Evolutionary conservation across 2,113 vertebrate species (phyloP).

Genomic region (Acanthochromis polyacanthus): DNA sequence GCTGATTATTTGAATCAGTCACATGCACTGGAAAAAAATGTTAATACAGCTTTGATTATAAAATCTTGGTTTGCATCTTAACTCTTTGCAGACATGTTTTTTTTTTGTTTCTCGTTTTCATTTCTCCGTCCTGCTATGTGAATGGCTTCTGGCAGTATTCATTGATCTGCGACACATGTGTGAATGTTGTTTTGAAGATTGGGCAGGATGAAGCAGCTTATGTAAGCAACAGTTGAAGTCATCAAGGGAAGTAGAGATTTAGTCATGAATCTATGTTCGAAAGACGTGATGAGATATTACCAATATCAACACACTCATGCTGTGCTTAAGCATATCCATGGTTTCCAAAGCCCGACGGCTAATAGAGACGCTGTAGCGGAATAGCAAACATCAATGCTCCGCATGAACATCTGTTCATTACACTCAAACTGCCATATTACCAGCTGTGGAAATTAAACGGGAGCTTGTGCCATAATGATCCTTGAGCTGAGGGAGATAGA

Average conservation of each 20-base stretch:
- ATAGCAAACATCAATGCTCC: constrained; percentile 62
- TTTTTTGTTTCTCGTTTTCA: background rate
- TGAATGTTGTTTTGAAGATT: constrained; percentile 68
- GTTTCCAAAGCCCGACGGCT: constrained; percentile 45
- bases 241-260: constrained; percentile 61
- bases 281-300: constrained; percentile 62
- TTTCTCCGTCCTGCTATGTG: constrained; percentile 40
- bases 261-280: constrained; percentile 43
- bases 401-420: constrained; percentile 76
- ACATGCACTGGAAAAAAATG: too few species aligned
- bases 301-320: constrained; percentile 65
- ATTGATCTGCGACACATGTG: constrained; percentile 56
- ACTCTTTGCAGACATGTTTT: constrained; percentile 24
- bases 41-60: constrained; percentile 16
- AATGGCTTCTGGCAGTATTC: constrained; percentile 55
- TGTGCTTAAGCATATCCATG: constrained; percentile 56
- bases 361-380: constrained; percentile 45
- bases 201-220: constrained; percentile 68
- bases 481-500: constrained; percentile 14
- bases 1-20: too few species aligned
- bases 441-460: constrained; percentile 50
- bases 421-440: constrained; percentile 49
- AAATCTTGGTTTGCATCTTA: constrained; percentile 34
- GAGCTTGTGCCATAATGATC: constrained; percentile 26
- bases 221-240: constrained; percentile 66